A percentile compares a stretch with the other conserved stretches of the same genome.
phyloP scores from a whole-genome alignment of 2,888 invertebrate species.

The Drosophila colorata region DNA sequence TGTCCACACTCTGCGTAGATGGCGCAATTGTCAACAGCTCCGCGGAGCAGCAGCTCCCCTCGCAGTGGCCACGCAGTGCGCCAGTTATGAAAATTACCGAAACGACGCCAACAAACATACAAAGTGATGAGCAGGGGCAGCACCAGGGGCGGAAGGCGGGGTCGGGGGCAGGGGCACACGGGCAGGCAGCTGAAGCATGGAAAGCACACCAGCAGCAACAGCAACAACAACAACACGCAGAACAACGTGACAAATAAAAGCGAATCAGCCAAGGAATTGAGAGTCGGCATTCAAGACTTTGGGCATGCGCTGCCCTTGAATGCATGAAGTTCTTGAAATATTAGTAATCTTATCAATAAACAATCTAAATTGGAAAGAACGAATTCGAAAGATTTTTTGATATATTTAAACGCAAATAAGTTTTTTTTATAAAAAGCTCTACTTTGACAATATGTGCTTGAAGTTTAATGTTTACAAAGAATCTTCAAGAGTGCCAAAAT shows the following conservation, averaged over 20 bases:
- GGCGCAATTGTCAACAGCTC: slow-evolving; percentile 67
- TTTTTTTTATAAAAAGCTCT: no score
- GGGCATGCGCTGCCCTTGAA: slow-evolving; percentile 22
- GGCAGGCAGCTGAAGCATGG: slow-evolving; percentile 28
- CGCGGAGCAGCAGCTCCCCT: slow-evolving; percentile 28
- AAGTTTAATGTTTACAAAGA: no score
- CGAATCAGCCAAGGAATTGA: slow-evolving; percentile 35
- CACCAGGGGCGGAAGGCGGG: neutral
- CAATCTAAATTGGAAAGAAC: no score
- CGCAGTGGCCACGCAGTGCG: slow-evolving; percentile 42
- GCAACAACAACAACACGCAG: slow-evolving; percentile 52
- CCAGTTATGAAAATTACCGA: slow-evolving; percentile 80
- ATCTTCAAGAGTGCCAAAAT: no score
- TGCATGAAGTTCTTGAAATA: no score
- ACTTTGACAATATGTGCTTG: no score
- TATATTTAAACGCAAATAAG: no score
- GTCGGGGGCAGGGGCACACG: slow-evolving; percentile 2
- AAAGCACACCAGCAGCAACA: slow-evolving; percentile 39
- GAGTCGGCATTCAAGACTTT: slow-evolving; percentile 39
- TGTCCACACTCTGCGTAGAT: slow-evolving; percentile 58
- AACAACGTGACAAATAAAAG: slow-evolving; percentile 73
- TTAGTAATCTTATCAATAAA: no score
- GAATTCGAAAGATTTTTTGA: no score
- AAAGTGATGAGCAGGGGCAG: slow-evolving; percentile 35
- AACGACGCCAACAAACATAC: slow-evolving; percentile 73